Conservation (phyloP, 2,113 vertebrate genomes). For the Peromyscus maniculatus region DNA sequence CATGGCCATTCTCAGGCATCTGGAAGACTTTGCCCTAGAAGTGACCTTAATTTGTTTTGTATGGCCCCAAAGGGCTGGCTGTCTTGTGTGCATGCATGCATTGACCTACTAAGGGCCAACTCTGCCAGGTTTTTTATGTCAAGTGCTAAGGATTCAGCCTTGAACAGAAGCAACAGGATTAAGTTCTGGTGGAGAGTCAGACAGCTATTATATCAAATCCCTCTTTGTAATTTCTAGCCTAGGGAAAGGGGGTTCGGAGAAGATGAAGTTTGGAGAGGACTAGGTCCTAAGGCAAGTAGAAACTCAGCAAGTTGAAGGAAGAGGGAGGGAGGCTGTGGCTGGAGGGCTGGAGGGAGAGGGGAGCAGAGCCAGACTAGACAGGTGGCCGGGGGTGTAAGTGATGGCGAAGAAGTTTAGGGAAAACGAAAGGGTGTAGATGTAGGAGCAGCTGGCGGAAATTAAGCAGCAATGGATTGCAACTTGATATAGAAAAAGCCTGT, state of each 20-base stretch:
- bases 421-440: slow-evolving; percentile 23
- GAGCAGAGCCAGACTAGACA: neutral
- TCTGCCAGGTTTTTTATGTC: neutral
- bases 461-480: slow-evolving; percentile 51
- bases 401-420: slow-evolving; percentile 30
- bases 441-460: slow-evolving; percentile 55
- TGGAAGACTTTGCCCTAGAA: slow-evolving; percentile 5
- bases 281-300: neutral
- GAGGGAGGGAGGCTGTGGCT: neutral
- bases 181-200: neutral
- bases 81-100: neutral
- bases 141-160: neutral
- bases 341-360: neutral
- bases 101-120: neutral
- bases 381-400: neutral
- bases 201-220: neutral
- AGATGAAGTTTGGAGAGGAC: neutral
- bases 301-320: neutral
- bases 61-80: neutral
- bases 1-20: neutral
- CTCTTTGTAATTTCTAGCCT: slow-evolving; percentile 29
- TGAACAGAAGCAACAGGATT: slow-evolving; percentile 9
- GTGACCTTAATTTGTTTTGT: neutral
- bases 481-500: neutral
- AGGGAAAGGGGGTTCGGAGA: neutral